Percentiles rank a stretch among this genome's conserved stretches.
Conservation (phyloP, 2,113 vertebrate genomes). For the Arenaria interpres region DNA sequence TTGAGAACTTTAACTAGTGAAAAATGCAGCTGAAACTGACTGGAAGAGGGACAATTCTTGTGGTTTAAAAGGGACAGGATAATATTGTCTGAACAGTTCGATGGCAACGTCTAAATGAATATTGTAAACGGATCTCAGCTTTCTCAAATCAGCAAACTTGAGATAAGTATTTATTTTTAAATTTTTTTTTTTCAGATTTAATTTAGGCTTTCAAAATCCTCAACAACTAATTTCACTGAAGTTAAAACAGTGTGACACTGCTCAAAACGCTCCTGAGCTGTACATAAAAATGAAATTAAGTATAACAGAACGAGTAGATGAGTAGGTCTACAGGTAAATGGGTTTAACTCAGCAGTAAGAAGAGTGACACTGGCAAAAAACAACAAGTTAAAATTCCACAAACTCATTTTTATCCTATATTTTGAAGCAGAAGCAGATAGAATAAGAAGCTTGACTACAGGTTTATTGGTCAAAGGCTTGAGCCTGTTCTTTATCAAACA, state of each 20-base stretch:
- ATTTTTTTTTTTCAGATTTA: neutral
- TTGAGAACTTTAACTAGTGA: neutral
- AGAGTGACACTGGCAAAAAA: neutral
- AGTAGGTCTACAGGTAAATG: neutral
- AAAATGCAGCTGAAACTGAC: neutral
- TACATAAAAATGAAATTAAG: neutral
- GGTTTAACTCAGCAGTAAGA: neutral
- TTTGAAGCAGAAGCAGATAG: neutral
- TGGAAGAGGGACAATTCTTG: neutral
- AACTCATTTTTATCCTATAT: neutral
- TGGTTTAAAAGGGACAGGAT: neutral
- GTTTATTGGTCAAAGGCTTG: neutral
- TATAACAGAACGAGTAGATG: neutral
- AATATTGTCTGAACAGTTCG: neutral
- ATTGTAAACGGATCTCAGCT: neutral
- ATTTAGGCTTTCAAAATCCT: neutral
- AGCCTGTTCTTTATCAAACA: neutral
- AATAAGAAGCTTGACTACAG: neutral
- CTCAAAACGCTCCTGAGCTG: neutral
- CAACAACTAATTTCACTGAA: neutral
- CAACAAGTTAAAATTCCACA: neutral
- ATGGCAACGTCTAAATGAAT: neutral
- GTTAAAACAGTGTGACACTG: neutral
- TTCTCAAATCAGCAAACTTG: neutral
- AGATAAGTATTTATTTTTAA: neutral